Base-by-base conservation (phyloP, 2,113 vertebrate species). In the Nothoprocta pentlandii region DNA sequence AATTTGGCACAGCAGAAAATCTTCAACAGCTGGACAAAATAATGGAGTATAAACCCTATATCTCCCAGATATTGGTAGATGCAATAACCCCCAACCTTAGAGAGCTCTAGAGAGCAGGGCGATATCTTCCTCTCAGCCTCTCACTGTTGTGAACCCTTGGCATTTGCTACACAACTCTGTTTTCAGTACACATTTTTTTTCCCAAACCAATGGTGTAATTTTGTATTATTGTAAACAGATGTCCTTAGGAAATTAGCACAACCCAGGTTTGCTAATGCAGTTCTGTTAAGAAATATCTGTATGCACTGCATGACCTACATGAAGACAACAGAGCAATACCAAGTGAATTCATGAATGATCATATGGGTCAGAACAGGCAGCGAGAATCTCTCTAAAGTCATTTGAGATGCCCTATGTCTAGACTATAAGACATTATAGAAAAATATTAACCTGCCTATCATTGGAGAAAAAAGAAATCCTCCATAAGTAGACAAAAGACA, bases 401-500 rank as follows among this genome's bases (percentile, higher is more conserved):
- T 0, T 0, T 13, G 22, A 53, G 36, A 15, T 14, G 1, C 9
- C 89, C 85, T 82, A 80, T 71, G 34, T 4, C 16, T 25, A 17
- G 66, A 67, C 47, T 49, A 30, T 30, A 63, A 61, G 9, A 23
- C 28, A 64, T 44, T 63, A 73, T 66, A 62, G 67, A 79, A 53
- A 78, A 56, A 16, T 36, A 3, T 82, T 87, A 64, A 74, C 67
- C 17, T 89, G 39, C 4, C 11, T 32, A 78, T 66, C 34, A 51
- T 63, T 69, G 51, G 26, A 9, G 2, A 34, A 73, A 92, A 54
- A 6, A 32, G 66, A 49, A 34, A 56, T 51, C 26, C 9, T 80
- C 15, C 16, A 2, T 70, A 58, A 92, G 7, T 61, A 91, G 96
- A 92, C 53, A 67, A 89, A 89, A 94, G 44, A 13, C 28, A 61